phyloP scores from a whole-genome alignment of 2,888 invertebrate species.

The Sussaba pulchella region DNA sequence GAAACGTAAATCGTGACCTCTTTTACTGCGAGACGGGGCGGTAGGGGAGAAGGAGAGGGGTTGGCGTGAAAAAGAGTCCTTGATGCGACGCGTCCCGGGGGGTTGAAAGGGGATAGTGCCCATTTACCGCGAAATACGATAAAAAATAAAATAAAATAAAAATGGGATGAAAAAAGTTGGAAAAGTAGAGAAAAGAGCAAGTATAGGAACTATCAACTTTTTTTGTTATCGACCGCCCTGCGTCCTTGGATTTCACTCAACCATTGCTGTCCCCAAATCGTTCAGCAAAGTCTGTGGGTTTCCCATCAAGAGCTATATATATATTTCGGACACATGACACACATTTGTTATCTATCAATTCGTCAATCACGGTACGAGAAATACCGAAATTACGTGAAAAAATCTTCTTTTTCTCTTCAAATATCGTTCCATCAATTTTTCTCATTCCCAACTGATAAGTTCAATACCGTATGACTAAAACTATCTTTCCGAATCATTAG shows the following conservation, averaged over 20 bases:
- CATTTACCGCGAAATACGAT: constrained; percentile 41
- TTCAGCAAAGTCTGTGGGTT: constrained; percentile 30
- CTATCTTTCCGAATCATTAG: no score
- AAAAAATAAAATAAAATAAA: constrained; percentile 40
- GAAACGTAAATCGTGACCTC: constrained; percentile 52
- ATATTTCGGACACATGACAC: constrained; percentile 17
- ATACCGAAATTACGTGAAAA: constrained; percentile 1
- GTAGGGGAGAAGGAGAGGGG: constrained; percentile 17
- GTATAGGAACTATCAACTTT: constrained; percentile 2
- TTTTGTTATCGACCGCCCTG: constrained; percentile 1
- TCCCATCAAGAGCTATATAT: constrained; percentile 6
- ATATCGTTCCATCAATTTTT: neutral
- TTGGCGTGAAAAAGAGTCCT: constrained; percentile 57
- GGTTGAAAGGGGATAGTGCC: constrained; percentile 40
- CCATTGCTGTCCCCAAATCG: constrained; percentile 48
- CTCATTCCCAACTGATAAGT: neutral
- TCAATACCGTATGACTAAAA: no score
- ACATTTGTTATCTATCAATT: constrained; percentile 16
- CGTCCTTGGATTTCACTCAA: constrained; percentile 42
- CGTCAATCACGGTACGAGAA: neutral
- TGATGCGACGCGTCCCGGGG: constrained; percentile 32
- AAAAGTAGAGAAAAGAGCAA: constrained; percentile 18
- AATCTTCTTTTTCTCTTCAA: neutral
- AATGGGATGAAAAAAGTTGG: neutral
- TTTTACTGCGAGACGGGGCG: neutral